A percentile compares a stretch with the other conserved stretches of the same genome.
phyloP scores from a whole-genome alignment of 2,888 invertebrate species.

The Pheosia gnoma region DNA sequence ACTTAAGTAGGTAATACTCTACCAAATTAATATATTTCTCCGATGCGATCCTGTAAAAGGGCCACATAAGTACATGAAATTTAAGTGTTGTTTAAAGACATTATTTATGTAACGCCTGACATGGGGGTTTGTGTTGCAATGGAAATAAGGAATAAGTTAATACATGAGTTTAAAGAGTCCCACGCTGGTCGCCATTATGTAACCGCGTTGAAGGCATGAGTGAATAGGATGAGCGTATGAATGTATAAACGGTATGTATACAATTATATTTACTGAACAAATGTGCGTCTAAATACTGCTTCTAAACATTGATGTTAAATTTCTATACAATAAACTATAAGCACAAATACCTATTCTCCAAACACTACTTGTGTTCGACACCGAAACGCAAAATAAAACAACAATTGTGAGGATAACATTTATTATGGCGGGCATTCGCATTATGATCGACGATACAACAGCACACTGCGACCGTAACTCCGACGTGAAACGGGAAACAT shows the following conservation, averaged over 20 bases:
- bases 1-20: neutral
- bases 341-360: constrained; percentile 33
- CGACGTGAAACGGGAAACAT: constrained; percentile 55
- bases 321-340: constrained; percentile 46
- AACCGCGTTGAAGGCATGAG: constrained; percentile 29
- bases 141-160: neutral
- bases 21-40: constrained; percentile 9
- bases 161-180: constrained; percentile 12
- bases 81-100: neutral
- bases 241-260: constrained; percentile 19
- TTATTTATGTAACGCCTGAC: neutral
- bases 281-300: constrained; percentile 36
- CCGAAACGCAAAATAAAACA: constrained; percentile 77
- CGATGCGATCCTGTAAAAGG: neutral
- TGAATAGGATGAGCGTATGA: constrained; percentile 26
- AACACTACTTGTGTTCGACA: constrained; percentile 34
- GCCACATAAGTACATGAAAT: neutral
- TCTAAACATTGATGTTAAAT: constrained; percentile 41
- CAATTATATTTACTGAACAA: constrained; percentile 13
- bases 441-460: constrained; percentile 57
- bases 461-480: constrained; percentile 45
- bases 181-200: constrained; percentile 41
- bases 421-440: constrained; percentile 68
- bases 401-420: constrained; percentile 72
- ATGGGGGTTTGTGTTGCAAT: neutral